phyloP scores from a whole-genome alignment of 2,888 invertebrate genomes.

The Erpobdella octoculata region DNA sequence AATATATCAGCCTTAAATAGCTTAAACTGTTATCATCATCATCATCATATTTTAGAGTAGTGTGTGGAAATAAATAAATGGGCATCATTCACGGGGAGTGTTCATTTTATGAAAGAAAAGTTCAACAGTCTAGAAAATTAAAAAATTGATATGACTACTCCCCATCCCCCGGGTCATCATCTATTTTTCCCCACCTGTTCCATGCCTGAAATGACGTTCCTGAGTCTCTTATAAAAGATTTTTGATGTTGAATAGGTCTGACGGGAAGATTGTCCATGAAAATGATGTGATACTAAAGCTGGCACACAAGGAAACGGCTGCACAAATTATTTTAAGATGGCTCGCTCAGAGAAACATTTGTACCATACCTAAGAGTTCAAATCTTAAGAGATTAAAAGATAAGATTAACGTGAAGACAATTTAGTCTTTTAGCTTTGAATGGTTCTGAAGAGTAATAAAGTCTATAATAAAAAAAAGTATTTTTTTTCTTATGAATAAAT shows the following conservation, averaged over 20 bases:
- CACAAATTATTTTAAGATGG: slow-evolving; percentile 61
- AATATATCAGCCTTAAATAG: not conserved
- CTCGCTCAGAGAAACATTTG: slow-evolving; percentile 65
- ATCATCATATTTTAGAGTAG: not conserved
- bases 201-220: slow-evolving; percentile 35
- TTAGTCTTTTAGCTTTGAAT: too few relatives aligned
- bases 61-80: too few relatives aligned
- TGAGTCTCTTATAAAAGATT: too few relatives aligned
- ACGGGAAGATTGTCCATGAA: slow-evolving; percentile 39
- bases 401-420: slow-evolving; percentile 65
- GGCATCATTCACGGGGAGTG: too few relatives aligned
- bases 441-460: too few relatives aligned
- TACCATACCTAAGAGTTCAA: slow-evolving; percentile 77
- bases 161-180: too few relatives aligned
- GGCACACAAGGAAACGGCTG: slow-evolving; percentile 45
- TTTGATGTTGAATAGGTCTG: too few relatives aligned
- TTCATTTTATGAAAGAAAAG: slow-evolving; percentile 33
- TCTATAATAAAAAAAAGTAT: slow-evolving; percentile 8
- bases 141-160: too few relatives aligned
- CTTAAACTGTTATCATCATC: not conserved
- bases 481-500: slow-evolving; percentile 29
- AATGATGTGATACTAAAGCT: slow-evolving; percentile 44
- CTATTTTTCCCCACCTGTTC: too few relatives aligned
- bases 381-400: slow-evolving; percentile 63
- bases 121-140: too few relatives aligned